A percentile compares a stretch with the other conserved stretches of the same genome.
phyloP scores from a whole-genome alignment of 2,797 vertebrate genomes.

The Spondyliosoma cantharus region DNA sequence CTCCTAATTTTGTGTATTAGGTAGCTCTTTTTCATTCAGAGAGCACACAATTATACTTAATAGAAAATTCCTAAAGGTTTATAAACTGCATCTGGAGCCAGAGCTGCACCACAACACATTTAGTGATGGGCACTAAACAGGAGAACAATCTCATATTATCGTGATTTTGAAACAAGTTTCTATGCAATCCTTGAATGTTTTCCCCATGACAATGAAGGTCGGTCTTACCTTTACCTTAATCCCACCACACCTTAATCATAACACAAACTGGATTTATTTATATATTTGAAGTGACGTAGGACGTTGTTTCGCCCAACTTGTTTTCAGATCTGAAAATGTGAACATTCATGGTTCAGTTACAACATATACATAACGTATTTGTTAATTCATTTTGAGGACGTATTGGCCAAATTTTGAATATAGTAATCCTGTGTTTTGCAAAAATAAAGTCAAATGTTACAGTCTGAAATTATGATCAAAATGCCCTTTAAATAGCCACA shows the following conservation, averaged over 20 bases:
- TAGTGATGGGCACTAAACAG: background rate
- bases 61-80: conserved; percentile 21
- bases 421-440: background rate
- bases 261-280: background rate
- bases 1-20: background rate
- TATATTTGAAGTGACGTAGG: background rate
- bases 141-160: background rate
- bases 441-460: background rate
- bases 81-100: conserved; percentile 1
- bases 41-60: conserved; percentile 9
- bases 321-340: too few species aligned
- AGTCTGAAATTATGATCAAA: background rate
- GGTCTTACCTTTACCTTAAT: background rate
- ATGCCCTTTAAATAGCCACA: background rate
- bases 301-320: background rate
- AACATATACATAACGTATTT: background rate
- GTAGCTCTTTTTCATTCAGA: background rate
- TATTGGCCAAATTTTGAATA: background rate
- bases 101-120: background rate
- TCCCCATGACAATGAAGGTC: background rate
- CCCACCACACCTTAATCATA: background rate
- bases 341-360: background rate
- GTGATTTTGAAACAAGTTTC: background rate
- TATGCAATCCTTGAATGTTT: background rate
- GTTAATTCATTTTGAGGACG: background rate